These are phyloP conservation scores for Urocynchramus pylzowi DNA, from an alignment of 2,113 vertebrate genomes.

Conservation along the genomic window DNA sequence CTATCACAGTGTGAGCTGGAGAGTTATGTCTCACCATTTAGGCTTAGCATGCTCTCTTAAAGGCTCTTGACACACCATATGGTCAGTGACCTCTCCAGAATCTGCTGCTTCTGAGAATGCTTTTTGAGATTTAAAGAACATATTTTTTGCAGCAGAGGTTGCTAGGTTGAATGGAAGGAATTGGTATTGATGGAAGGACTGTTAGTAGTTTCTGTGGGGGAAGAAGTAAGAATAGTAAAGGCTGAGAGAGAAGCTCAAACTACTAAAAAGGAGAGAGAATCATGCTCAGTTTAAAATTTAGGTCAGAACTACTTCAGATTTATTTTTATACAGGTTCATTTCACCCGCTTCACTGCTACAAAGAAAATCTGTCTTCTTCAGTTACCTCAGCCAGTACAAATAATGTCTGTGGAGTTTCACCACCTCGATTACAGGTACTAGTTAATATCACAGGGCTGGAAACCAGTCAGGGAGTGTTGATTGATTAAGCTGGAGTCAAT, in stretches of 20 bases:
- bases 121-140: neutral
- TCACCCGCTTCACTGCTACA: neutral
- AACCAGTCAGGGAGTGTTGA: neutral
- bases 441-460: neutral
- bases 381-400: neutral
- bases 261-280: neutral
- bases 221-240: neutral
- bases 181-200: neutral
- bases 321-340: neutral
- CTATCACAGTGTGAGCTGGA: neutral
- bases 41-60: neutral
- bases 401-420: neutral
- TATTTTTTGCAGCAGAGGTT: neutral
- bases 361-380: neutral
- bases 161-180: neutral
- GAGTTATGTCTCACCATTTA: neutral
- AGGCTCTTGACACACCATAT: neutral
- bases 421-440: fast-evolving
- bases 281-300: slow-evolving; percentile 14
- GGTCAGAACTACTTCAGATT: neutral
- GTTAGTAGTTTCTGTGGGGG: neutral
- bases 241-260: neutral
- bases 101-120: neutral
- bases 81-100: neutral
- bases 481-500: neutral